These are phyloP conservation scores for Halocynthia aurantium DNA, from an alignment of 23 tunicate species.

Conservation along the genomic window DNA sequence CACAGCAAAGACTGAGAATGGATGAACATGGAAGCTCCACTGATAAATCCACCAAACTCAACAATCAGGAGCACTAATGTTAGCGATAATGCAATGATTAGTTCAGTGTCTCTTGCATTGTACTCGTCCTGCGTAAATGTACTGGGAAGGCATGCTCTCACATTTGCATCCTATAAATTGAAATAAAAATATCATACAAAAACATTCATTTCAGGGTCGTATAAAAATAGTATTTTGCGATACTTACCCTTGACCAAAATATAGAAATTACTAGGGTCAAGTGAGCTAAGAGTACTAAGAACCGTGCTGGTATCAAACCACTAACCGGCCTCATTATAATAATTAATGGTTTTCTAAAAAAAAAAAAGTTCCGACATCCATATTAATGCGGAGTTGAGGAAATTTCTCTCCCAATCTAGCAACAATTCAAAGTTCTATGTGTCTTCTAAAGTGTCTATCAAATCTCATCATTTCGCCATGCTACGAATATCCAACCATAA, in stretches of 20 bases:
- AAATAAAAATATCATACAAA: background rate
- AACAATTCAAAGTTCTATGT: too few relatives aligned
- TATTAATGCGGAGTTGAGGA: too few relatives aligned
- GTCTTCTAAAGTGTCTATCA: too few relatives aligned
- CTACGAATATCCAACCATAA: too few relatives aligned
- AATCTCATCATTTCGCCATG: too few relatives aligned
- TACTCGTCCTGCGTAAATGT: conserved; percentile 23
- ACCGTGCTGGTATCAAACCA: conserved; percentile 63
- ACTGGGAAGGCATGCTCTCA: conserved; percentile 47
- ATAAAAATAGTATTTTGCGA: background rate
- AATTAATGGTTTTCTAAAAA: background rate
- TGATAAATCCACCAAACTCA: conserved; percentile 63
- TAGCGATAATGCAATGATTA: conserved; percentile 47
- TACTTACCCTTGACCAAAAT: conserved; percentile 82
- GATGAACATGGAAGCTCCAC: conserved; percentile 85
- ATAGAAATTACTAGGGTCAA: conserved; percentile 64
- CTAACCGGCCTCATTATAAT: conserved; percentile 38
- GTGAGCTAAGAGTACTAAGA: conserved; percentile 57
- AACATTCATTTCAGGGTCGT: conserved; percentile 6
- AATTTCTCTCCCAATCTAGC: too few relatives aligned
- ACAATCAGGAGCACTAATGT: conserved; percentile 53
- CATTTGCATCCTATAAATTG: conserved; percentile 39
- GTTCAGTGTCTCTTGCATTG: conserved; percentile 16
- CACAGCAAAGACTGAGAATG: conserved; percentile 70
- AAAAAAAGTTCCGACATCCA: too few relatives aligned